Base-by-base conservation (phyloP, 2,888 invertebrate species). In the Ectemnius continuus region DNA sequence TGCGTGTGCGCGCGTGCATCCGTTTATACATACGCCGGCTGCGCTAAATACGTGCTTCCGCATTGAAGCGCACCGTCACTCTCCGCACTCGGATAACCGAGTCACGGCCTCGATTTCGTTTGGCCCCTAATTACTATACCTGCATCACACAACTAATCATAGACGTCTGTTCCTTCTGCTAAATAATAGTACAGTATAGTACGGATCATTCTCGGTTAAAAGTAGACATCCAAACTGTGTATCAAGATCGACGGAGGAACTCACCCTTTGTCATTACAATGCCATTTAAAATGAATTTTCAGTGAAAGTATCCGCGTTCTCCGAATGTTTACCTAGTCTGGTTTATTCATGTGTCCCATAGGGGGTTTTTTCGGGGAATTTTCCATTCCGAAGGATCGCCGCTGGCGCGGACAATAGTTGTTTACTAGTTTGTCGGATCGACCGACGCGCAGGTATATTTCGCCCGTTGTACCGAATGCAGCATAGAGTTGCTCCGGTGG, bases 31-130 rank as follows among this genome's bases (percentile, higher is more conserved):
- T 76, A 75, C 72, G 75, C 68, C 67, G 77, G 69, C 66, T 75
- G 80, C 5, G 79, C 77, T 76, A 80, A 76, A 76, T 83, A 69
- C 73, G 75, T 20, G 67, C 78, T 84, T 84, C 78, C 85, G 83
- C 82, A 70, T 85, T 79, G 36, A 64, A 16, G 36, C 64, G 26
- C 18, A 36, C 48, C 70, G 59, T 60, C 26, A 16, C 46, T 57
- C 36, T 14, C 23, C 13, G 59, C 36, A 28, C 36, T 11, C n/a
- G 72, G 70, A 67, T 65, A 70, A 70, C 57, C 74, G 47, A 70
- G 80, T 70, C 61, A 57, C 59, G 75, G 64, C 69, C 78, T 59
- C 72, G 61, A 52, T 75, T 79, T 72, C 62, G 23, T 71, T 72
- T 47, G 56, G 65, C 64, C 65, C 45, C 67, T 63, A 48, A 72